Conservation (phyloP, 2,888 invertebrate genomes). For the Kryphioiulus occultus region DNA sequence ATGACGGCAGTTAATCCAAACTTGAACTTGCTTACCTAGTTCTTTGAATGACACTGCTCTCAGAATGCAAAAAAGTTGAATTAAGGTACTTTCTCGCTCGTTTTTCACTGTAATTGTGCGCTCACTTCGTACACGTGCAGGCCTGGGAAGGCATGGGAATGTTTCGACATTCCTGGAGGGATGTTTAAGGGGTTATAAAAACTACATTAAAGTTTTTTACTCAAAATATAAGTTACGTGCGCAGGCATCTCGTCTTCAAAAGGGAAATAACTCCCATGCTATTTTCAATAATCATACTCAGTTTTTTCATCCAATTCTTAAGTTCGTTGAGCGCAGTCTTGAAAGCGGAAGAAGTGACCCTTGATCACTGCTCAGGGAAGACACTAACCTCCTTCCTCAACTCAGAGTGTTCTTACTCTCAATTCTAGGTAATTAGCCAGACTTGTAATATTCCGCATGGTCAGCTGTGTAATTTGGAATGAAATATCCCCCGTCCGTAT, state of each 20-base stretch:
- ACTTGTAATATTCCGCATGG: constrained; percentile 7
- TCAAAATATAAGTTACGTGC: neutral
- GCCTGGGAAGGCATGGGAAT: neutral
- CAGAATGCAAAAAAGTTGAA: neutral
- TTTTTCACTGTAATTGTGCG: neutral
- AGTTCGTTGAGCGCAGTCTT: constrained; percentile 14
- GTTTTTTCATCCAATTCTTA: neutral
- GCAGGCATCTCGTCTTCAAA: neutral
- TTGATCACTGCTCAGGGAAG: neutral
- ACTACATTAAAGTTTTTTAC: neutral
- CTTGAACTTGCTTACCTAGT: constrained; percentile 23
- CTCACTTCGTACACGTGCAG: neutral
- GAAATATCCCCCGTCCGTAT: neutral
- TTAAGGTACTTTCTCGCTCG: constrained; percentile 6
- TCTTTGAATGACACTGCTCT: neutral
- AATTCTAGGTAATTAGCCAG: neutral
- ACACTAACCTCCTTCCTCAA: constrained; percentile 23
- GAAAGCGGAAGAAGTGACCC: constrained; percentile 23
- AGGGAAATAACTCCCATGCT: neutral
- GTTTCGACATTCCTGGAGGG: neutral
- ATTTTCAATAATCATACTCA: neutral
- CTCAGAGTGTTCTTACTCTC: neutral
- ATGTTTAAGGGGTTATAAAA: neutral
- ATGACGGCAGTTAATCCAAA: neutral
- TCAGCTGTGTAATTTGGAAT: neutral